A percentile compares a stretch with the other conserved stretches of the same genome.
Conservation (phyloP, 2,888 invertebrate species). For the Epistrophe eligans region DNA sequence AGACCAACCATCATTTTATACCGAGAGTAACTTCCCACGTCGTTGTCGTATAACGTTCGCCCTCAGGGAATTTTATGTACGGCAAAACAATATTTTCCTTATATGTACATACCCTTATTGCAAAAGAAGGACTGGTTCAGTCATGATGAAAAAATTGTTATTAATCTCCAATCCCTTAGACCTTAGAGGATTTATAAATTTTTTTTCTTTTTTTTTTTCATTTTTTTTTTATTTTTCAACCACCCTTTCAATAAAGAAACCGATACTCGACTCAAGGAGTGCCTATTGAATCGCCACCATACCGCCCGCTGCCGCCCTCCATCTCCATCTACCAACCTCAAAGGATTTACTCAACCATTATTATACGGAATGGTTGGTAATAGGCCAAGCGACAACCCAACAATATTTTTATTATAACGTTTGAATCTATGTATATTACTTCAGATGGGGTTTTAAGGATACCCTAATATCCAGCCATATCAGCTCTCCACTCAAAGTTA, state of each 20-base stretch:
- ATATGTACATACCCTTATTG: constrained; percentile 7
- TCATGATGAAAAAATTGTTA: constrained; percentile 76
- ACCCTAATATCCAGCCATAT: constrained; percentile 11
- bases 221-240: constrained; percentile 24
- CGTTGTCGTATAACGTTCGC: constrained; percentile 24
- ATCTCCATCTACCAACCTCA: constrained; percentile 60
- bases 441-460: neutral
- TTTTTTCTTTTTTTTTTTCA: constrained; percentile 15
- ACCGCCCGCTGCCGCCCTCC: neutral
- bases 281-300: constrained; percentile 26
- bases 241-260: constrained; percentile 56
- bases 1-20: constrained; percentile 42
- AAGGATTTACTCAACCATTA: constrained; percentile 76
- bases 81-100: constrained; percentile 44
- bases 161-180: constrained; percentile 70
- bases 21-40: constrained; percentile 37
- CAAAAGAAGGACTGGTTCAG: constrained; percentile 63
- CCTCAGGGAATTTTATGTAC: constrained; percentile 56
- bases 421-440: constrained; percentile 28
- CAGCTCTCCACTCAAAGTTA: constrained; percentile 21
- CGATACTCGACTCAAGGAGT: constrained; percentile 61
- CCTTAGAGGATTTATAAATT: constrained; percentile 26
- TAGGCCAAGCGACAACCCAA: constrained; percentile 74
- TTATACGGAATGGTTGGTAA: constrained; percentile 75
- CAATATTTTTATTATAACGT: constrained; percentile 67